Evolutionary conservation across 2,888 invertebrate species (phyloP).

Genomic region (Melanotus villosus): DNA sequence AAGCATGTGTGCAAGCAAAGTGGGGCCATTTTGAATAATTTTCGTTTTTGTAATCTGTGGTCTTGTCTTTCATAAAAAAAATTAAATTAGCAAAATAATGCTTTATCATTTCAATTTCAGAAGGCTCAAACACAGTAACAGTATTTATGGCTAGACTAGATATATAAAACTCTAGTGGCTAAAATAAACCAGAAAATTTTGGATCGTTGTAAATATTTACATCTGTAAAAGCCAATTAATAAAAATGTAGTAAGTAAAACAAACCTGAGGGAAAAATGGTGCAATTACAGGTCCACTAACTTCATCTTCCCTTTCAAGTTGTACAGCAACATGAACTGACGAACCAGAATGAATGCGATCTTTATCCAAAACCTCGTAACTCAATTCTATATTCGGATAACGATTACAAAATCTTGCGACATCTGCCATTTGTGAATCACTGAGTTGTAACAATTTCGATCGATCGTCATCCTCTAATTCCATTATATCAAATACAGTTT

Average conservation of each 20-base stretch:
- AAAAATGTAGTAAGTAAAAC: not conserved
- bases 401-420: slow-evolving; percentile 99
- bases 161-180: no score
- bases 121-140: no score
- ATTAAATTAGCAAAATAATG: no score
- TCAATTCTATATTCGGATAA: slow-evolving; percentile 98
- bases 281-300: slow-evolving; percentile 97
- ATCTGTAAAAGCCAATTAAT: no score
- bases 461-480: slow-evolving; percentile 94
- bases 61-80: no score
- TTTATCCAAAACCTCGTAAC: slow-evolving; percentile 89
- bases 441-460: slow-evolving; percentile 82
- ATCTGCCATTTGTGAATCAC: slow-evolving; percentile 94
- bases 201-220: no score
- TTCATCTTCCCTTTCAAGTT: slow-evolving; percentile 97
- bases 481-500: slow-evolving; percentile 96
- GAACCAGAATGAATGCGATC: slow-evolving; percentile 86
- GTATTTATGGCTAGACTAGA: no score
- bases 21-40: no score
- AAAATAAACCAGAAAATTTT: no score
- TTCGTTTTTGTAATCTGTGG: no score
- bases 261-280: slow-evolving; percentile 94
- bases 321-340: slow-evolving; percentile 91
- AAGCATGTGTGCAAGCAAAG: no score
- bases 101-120: no score